phyloP scores from a whole-genome alignment of 2,888 invertebrate species.

The Chaitophorus viminalis region DNA sequence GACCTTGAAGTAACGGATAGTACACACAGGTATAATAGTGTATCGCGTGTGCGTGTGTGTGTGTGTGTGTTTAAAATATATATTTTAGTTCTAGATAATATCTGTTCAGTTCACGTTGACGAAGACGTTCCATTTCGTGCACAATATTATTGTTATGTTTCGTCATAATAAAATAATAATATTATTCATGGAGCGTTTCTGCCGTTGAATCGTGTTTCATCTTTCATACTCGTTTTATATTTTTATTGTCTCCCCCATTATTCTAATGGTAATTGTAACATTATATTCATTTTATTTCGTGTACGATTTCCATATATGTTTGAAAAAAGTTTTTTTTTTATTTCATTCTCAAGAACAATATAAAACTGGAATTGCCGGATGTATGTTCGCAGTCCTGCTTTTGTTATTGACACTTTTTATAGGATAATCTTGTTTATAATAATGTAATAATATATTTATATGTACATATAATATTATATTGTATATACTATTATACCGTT shows the following conservation, averaged over 20 bases:
- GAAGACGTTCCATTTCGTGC: conserved; percentile 62
- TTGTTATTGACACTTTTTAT: conserved; percentile 59
- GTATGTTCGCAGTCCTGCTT: conserved; percentile 45
- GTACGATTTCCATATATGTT: conserved; percentile 59
- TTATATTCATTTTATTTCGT: conserved; percentile 59
- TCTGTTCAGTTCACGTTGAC: conserved; percentile 57
- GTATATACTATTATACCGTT: conserved; percentile 19
- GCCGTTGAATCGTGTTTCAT: conserved; percentile 59
- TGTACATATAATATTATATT: neutral
- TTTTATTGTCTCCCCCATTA: conserved; percentile 52
- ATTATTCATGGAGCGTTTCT: conserved; percentile 59
- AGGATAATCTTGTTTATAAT: conserved; percentile 34
- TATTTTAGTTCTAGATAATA: conserved; percentile 53
- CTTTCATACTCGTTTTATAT: conserved; percentile 50
- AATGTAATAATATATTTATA: conserved; percentile 20
- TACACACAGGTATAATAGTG: neutral
- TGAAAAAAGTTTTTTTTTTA: conserved; percentile 28
- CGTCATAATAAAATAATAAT: conserved; percentile 52
- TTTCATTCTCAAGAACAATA: conserved; percentile 39
- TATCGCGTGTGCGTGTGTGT: neutral
- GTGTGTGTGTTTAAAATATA: conserved; percentile 31
- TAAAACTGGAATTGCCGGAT: conserved; percentile 60
- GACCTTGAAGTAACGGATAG: conserved; percentile 25
- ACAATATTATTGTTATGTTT: conserved; percentile 61
- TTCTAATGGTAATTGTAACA: conserved; percentile 61